A percentile compares a stretch with the other conserved stretches of the same genome.
phyloP scores from a whole-genome alignment of 2,113 vertebrate species.

The Ammodytes dubius region DNA sequence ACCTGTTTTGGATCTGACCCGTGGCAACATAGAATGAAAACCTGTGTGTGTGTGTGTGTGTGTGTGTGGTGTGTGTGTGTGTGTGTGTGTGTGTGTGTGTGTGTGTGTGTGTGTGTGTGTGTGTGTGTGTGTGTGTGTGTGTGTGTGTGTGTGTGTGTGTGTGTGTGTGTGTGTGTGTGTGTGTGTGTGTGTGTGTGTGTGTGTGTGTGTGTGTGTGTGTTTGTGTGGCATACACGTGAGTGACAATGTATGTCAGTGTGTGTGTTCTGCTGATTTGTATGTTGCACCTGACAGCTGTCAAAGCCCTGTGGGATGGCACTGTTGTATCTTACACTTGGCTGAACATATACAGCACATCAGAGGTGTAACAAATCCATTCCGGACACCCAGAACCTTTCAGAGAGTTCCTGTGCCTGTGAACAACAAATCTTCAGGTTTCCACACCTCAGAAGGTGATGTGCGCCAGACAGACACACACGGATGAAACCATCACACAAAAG shows the following conservation, averaged over 20 bases:
- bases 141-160: conserved; percentile 14
- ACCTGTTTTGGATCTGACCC: too few species aligned
- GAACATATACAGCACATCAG: conserved; percentile 80
- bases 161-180: too few species aligned
- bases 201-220: not conserved
- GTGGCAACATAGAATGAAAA: too few species aligned
- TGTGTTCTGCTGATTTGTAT: conserved; percentile 61
- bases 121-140: conserved; percentile 60
- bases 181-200: too few species aligned
- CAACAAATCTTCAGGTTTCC: conserved; percentile 80
- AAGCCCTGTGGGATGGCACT: conserved; percentile 73
- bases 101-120: conserved; percentile 58
- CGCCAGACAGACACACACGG: conserved; percentile 53
- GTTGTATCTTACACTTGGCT: conserved; percentile 77
- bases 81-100: conserved; percentile 62
- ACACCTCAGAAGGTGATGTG: conserved; percentile 73
- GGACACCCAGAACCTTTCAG: conserved; percentile 78
- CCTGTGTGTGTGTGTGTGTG: too few species aligned
- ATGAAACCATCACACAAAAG: conserved; percentile 57
- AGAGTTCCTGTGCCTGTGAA: conserved; percentile 73
- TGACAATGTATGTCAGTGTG: conserved; percentile 58
- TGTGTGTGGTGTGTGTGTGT: conserved; percentile 55
- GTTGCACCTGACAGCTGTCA: conserved; percentile 67
- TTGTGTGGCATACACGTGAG: conserved; percentile 10
- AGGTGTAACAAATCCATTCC: conserved; percentile 86